Percentiles rank a stretch among this genome's conserved stretches.
Evolutionary conservation across 2,797 vertebrate species (phyloP).

Genomic region (Coccyzus lansbergi): DNA sequence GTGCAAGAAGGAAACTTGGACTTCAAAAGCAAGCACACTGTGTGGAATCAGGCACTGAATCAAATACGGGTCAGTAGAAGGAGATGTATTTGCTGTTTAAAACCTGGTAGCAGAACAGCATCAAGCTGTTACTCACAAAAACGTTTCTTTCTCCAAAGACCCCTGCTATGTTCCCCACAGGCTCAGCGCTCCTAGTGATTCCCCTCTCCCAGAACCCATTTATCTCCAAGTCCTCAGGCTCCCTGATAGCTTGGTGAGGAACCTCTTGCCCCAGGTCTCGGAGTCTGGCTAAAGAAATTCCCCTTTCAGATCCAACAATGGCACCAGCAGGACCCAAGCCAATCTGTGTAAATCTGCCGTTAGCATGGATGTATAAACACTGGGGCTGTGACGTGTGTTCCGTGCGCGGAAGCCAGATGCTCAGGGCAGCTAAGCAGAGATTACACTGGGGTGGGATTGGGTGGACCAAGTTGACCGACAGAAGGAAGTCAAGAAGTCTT

Average conservation of each 20-base stretch:
- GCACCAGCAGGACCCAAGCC: neutral
- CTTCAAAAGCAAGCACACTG: neutral
- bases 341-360: neutral
- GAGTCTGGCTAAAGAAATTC: neutral
- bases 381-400: neutral
- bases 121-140: neutral
- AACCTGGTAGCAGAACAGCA: neutral
- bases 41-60: neutral
- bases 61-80: neutral
- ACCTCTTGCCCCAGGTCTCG: neutral
- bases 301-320: neutral
- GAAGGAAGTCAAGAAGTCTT: neutral
- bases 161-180: neutral
- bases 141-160: neutral
- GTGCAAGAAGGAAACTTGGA: neutral
- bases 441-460: constrained; percentile 21
- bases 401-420: constrained; percentile 40
- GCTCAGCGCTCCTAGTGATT: neutral
- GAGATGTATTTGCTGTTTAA: neutral
- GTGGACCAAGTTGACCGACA: neutral
- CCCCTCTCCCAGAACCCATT: neutral
- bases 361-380: constrained; percentile 5
- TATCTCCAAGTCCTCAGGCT: neutral
- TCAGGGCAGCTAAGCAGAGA: constrained; percentile 47
- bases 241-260: neutral